Conservation (phyloP, 2,888 invertebrate species). For the Heterodera filipjevi region DNA sequence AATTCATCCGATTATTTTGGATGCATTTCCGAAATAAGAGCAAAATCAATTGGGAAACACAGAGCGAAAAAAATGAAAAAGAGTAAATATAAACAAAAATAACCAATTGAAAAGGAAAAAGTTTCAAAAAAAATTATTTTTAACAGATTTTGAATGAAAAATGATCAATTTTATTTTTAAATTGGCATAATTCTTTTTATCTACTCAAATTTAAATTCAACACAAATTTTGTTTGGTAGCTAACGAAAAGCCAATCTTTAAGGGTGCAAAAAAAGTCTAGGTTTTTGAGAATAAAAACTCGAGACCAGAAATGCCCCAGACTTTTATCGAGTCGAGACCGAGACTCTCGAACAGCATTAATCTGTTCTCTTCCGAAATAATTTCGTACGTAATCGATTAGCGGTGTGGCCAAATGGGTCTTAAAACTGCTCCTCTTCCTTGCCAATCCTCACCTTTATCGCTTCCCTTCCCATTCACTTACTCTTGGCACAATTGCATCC, state of each 20-base stretch:
- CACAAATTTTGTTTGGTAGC: too few species aligned
- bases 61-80: background rate
- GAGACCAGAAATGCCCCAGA: too few species aligned
- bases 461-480: slow-evolving; percentile 37
- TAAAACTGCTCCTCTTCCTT: background rate
- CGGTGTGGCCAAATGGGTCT: background rate
- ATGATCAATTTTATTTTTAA: background rate
- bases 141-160: background rate
- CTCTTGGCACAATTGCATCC: slow-evolving; percentile 63
- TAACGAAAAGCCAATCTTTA: too few species aligned
- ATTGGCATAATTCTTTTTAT: background rate
- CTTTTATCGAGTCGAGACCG: too few species aligned
- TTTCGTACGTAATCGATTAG: too few species aligned
- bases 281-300: too few species aligned
- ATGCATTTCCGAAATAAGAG: background rate
- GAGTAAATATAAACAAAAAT: background rate
- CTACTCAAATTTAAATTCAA: too few species aligned
- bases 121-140: background rate
- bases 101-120: background rate
- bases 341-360: too few species aligned
- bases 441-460: background rate
- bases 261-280: too few species aligned
- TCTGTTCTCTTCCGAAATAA: too few species aligned
- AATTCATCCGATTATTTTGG: slow-evolving; percentile 10
- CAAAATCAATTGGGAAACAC: background rate